Evolutionary conservation across 2,888 invertebrate genomes (phyloP), one percentile per base, ranked within the genome.

Genomic region (Melieria omissa): DNA sequence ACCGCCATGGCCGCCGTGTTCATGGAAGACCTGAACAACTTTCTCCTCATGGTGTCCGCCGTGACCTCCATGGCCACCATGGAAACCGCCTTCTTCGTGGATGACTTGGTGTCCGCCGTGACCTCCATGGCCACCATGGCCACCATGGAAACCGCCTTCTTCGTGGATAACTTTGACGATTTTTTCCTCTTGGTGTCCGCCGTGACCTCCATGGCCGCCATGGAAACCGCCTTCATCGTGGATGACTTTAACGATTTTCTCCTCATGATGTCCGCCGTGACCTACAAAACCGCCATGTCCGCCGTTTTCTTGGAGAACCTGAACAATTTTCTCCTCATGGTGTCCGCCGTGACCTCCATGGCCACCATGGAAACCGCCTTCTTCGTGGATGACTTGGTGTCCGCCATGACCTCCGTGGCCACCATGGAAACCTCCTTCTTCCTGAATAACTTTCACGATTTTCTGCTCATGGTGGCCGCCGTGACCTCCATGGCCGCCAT

Each of bases 321-420:
- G 79, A 9, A 83, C 75, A 9, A 80, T 81, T 69, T 82, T 79
- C 12, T 81, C 74, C n/a, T 81, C 80, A 60, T 80, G 65, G 16
- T 78, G 77, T 29, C 77, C 70, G 54, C 75, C 74, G 45, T 73
- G 68, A 14, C 62, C 46, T 54, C 71, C 73, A 14, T 5, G 5
- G 8, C 71, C 74, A 9, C 66, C 63, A 73, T 77, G 49, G n/a
- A 69, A 67, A 8, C 67, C 70, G 16, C 47, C 67, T 52, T 65
- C 64, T 57, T 68, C 64, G 76, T 81, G 74, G 14, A 76, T 68
- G 3, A 81, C 80, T 72, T 81, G 78, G 49, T 71, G 73, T 65
- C 61, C 64, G 44, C 47, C 65, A 4, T 65, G 73, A 49, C 72
- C 72, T 5, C 72, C 73, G 55, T 72, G 69, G 14, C 80, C 80